Percentiles rank a stretch among this genome's conserved stretches.
Conservation (phyloP, 2,797 vertebrate species). For the Nannoperca australis region DNA sequence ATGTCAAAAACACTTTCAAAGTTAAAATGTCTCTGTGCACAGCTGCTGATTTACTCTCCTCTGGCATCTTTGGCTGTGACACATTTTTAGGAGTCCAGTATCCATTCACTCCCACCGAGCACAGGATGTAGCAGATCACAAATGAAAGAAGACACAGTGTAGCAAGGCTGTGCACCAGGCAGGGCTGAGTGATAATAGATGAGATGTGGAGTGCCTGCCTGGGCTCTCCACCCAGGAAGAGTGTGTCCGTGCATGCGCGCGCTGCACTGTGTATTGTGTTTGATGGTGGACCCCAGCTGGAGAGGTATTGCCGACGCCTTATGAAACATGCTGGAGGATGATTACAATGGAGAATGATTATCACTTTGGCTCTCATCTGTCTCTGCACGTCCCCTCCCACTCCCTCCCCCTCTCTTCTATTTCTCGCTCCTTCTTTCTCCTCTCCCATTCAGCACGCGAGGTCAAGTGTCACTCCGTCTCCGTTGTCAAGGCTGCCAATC, state of each 20-base stretch:
- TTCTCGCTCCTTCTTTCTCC: slow-evolving; percentile 69
- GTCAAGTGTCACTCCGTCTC: slow-evolving; percentile 86
- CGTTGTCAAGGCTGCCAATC: slow-evolving; percentile 87
- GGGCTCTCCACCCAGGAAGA: slow-evolving; percentile 75
- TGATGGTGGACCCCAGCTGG: slow-evolving; percentile 82
- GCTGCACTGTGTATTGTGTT: slow-evolving; percentile 73
- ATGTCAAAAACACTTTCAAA: slow-evolving; percentile 40
- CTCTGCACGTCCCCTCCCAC: slow-evolving; percentile 63
- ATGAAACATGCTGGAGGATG: slow-evolving; percentile 81
- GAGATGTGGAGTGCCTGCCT: slow-evolving; percentile 78
- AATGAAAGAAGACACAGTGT: slow-evolving; percentile 75
- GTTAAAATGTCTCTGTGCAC: slow-evolving; percentile 23
- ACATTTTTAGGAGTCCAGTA: slow-evolving; percentile 66
- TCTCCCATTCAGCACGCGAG: slow-evolving; percentile 83
- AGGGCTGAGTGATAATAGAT: slow-evolving; percentile 80
- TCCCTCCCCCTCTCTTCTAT: slow-evolving; percentile 68
- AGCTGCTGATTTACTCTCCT: slow-evolving; percentile 54
- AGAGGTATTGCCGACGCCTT: slow-evolving; percentile 79
- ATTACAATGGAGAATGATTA: slow-evolving; percentile 85
- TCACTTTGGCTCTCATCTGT: slow-evolving; percentile 80
- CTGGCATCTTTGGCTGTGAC: slow-evolving; percentile 67
- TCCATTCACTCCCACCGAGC: slow-evolving; percentile 66
- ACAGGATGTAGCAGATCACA: slow-evolving; percentile 70
- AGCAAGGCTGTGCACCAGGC: slow-evolving; percentile 70
- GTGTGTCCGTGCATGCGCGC: slow-evolving; percentile 67